Percentiles rank a stretch among this genome's conserved stretches.
Evolutionary conservation across 2,113 vertebrate genomes (phyloP).

Genomic region (Archilochus colubris): DNA sequence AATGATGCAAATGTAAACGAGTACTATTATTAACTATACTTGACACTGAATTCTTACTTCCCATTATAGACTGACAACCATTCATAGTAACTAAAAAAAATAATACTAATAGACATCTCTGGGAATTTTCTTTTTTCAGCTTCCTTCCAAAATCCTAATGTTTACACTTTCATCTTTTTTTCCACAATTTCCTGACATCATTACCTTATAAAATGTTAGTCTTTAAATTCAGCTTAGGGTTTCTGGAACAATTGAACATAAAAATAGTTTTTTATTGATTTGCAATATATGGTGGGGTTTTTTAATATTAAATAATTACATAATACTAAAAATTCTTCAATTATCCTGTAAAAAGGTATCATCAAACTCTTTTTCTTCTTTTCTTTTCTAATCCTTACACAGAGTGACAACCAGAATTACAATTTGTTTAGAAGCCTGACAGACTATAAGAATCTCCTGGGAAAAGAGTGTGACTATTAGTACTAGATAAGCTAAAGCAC

Average conservation of each 20-base stretch:
- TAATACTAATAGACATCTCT: background rate
- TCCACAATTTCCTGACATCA: background rate
- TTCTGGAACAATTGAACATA: background rate
- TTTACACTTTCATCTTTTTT: background rate
- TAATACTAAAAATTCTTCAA: background rate
- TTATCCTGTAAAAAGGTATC: background rate
- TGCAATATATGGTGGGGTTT: background rate
- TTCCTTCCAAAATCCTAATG: background rate
- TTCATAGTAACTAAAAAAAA: background rate
- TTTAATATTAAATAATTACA: background rate
- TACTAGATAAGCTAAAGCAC: slow-evolving; percentile 40
- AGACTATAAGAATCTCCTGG: background rate
- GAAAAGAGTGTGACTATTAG: background rate
- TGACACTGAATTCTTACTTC: background rate
- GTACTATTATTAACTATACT: background rate
- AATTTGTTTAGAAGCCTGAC: slow-evolving; percentile 30
- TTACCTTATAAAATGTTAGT: background rate
- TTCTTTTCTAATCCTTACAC: background rate
- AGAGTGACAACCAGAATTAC: background rate
- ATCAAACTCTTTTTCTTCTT: background rate
- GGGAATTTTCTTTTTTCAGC: background rate
- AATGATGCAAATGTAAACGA: background rate
- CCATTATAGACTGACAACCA: background rate
- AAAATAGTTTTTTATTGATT: background rate
- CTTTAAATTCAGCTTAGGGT: background rate